A percentile compares a stretch with the other conserved stretches of the same genome.
Evolutionary conservation across 2,888 invertebrate genomes (phyloP).

Genomic region (Ophion costatus): DNA sequence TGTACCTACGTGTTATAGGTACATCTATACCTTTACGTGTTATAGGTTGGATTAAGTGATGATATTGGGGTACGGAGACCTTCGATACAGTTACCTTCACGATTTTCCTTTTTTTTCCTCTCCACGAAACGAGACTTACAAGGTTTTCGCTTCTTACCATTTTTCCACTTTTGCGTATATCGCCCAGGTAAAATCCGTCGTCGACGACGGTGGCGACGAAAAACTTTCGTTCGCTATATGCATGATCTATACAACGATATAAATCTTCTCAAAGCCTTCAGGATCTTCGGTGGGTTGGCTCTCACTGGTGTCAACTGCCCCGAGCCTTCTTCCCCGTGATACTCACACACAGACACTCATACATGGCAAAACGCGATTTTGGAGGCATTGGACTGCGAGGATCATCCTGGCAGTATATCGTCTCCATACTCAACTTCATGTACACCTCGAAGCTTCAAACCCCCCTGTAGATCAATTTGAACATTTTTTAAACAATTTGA

Average conservation of each 20-base stretch:
- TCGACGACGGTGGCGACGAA: slow-evolving; percentile 13
- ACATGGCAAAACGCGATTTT: background rate
- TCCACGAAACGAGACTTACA: slow-evolving; percentile 48
- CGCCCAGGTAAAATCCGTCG: slow-evolving; percentile 44
- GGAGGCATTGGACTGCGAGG: background rate
- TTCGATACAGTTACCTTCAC: slow-evolving; percentile 5
- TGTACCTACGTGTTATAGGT: background rate
- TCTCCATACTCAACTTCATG: too few species aligned
- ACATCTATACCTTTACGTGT: background rate
- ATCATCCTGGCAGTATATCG: too few species aligned
- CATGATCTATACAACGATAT: slow-evolving; percentile 65
- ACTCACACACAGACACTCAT: background rate
- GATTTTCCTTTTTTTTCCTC: slow-evolving; percentile 8
- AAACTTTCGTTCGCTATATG: slow-evolving; percentile 63
- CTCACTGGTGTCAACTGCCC: slow-evolving; percentile 17
- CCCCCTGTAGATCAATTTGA: too few species aligned
- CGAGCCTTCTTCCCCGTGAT: slow-evolving; percentile 13
- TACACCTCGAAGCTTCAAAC: too few species aligned
- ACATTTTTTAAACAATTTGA: background rate
- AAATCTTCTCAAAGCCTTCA: slow-evolving; percentile 67
- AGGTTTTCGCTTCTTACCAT: slow-evolving; percentile 29
- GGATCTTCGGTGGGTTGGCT: slow-evolving; percentile 48
- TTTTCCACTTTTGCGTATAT: slow-evolving; percentile 14
- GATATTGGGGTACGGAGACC: slow-evolving; percentile 33
- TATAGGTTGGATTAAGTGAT: slow-evolving; percentile 23